phyloP scores from a whole-genome alignment of 2,797 vertebrate species.

The Notolabrus celidotus region DNA sequence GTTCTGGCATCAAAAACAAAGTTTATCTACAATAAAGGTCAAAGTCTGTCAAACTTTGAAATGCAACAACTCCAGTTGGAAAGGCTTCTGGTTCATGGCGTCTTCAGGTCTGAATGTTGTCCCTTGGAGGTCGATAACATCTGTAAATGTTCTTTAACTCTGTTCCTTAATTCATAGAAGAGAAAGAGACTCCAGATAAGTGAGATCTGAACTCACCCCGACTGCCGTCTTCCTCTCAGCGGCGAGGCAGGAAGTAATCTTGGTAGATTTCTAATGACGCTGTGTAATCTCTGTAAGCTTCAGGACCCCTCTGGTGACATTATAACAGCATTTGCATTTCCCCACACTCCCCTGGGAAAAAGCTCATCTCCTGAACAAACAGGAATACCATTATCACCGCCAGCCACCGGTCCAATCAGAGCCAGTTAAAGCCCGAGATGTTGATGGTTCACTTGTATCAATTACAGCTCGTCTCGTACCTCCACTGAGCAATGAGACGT shows the following conservation, averaged over 20 bases:
- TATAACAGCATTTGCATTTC: conserved; percentile 56
- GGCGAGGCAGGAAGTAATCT: conserved; percentile 12
- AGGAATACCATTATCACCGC: conserved; percentile 39
- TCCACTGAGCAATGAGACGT: neutral
- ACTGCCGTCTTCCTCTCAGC: conserved; percentile 4
- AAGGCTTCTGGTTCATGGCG: too few species aligned
- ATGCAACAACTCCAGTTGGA: too few species aligned
- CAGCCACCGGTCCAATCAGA: conserved; percentile 34
- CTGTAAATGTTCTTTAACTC: too few species aligned
- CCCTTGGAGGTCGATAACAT: too few species aligned
- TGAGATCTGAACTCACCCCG: neutral
- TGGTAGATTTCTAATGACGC: conserved; percentile 5
- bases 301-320: conserved; percentile 48
- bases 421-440: conserved; percentile 2
- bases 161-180: too few species aligned
- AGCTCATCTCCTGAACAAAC: conserved; percentile 52
- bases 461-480: conserved; percentile 6
- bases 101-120: too few species aligned
- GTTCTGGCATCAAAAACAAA: too few species aligned
- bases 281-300: conserved; percentile 33
- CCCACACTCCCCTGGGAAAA: conserved; percentile 24
- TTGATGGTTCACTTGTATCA: conserved; percentile 24
- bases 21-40: too few species aligned
- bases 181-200: too few species aligned
- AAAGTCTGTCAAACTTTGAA: too few species aligned